Percentiles rank a stretch among this genome's conserved stretches.
phyloP scores from a whole-genome alignment of 2,888 invertebrate species.

The Chouioia cunea region DNA sequence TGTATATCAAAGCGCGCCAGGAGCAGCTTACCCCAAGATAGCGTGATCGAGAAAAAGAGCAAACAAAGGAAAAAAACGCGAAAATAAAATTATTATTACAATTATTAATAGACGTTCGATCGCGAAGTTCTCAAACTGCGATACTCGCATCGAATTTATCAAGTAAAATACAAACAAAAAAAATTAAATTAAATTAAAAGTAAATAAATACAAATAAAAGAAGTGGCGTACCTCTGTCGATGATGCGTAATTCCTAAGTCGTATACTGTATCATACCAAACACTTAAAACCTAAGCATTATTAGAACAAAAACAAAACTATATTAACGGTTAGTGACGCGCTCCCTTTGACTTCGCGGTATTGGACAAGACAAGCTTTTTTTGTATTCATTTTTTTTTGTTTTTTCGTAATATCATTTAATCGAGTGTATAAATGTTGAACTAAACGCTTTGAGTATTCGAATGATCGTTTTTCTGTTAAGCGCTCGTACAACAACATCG shows the following conservation, averaged over 20 bases:
- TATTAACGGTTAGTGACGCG: constrained; percentile 57
- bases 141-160: constrained; percentile 21
- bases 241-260: constrained; percentile 61
- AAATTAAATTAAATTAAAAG: constrained; percentile 38
- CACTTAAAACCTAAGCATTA: constrained; percentile 60
- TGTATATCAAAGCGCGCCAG: constrained; percentile 49
- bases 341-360: constrained; percentile 42
- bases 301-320: constrained; percentile 53
- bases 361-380: constrained; percentile 32
- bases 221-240: constrained; percentile 60
- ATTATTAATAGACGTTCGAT: constrained; percentile 17
- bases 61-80: constrained; percentile 33
- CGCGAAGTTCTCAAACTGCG: constrained; percentile 4
- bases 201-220: too few species aligned
- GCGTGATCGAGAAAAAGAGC: not conserved
- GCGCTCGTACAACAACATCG: not conserved
- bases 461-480: not conserved
- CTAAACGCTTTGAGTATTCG: too few species aligned
- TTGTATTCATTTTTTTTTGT: constrained; percentile 14
- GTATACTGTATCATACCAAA: constrained; percentile 64
- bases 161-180: constrained; percentile 11
- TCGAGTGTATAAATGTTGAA: not conserved
- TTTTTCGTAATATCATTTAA: constrained; percentile 1
- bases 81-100: constrained; percentile 44
- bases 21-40: constrained; percentile 31